Percentiles rank a stretch among this genome's conserved stretches.
Evolutionary conservation across 2,113 vertebrate genomes (phyloP).

Genomic region (Brienomyrus longianalis): DNA sequence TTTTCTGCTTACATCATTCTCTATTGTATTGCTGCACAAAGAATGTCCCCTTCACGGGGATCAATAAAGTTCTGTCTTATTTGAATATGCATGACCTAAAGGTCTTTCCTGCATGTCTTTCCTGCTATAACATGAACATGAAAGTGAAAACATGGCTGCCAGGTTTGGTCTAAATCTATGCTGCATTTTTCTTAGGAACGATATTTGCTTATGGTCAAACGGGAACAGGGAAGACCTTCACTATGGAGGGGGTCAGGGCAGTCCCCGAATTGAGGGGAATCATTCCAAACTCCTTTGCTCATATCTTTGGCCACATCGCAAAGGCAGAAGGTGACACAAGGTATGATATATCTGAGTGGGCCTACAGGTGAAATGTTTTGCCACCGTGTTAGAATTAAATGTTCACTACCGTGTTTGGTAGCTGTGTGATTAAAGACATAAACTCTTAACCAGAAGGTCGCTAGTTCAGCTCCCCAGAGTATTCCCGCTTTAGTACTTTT

Average conservation of each 20-base stretch:
- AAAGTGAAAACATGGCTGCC: background rate
- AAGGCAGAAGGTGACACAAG: constrained; percentile 96
- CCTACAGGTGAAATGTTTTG: background rate
- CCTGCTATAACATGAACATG: background rate
- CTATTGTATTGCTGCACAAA: background rate
- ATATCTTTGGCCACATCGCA: constrained; percentile 96
- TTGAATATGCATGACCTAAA: background rate
- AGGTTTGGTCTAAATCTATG: background rate
- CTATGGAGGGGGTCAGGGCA: constrained; percentile 95
- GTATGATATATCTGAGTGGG: constrained; percentile 49
- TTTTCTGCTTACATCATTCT: background rate
- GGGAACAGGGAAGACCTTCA: constrained; percentile 97
- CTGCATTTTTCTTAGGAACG: constrained; percentile 67
- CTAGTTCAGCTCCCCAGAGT: background rate
- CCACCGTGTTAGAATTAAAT: background rate
- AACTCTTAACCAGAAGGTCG: background rate
- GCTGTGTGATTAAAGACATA: background rate
- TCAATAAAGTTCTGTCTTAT: background rate
- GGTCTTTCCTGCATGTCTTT: too few relatives aligned
- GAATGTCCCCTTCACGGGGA: background rate
- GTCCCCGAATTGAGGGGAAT: constrained; percentile 95
- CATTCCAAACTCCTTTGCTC: constrained; percentile 97
- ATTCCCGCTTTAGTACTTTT: background rate
- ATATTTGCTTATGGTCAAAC: constrained; percentile 99
- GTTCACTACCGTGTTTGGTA: background rate